Evolutionary conservation across 2,888 invertebrate species (phyloP).

Genomic region (Mycalesis mineus): DNA sequence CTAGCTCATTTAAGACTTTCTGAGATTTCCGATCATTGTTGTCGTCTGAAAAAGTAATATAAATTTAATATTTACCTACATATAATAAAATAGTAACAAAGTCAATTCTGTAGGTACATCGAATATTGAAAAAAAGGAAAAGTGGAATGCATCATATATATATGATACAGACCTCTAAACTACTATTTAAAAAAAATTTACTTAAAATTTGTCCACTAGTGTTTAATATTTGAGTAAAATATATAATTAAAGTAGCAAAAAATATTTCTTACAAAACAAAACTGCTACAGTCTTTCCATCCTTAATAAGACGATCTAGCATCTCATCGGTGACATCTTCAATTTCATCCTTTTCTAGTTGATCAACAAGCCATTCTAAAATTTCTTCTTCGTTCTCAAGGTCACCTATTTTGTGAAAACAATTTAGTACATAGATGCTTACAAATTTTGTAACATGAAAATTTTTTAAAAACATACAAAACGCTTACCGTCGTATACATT

Average conservation of each 20-base stretch:
- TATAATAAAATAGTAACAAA: neutral
- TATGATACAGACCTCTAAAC: no score
- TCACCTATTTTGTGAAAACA: slow-evolving; percentile 75
- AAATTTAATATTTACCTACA: no score
- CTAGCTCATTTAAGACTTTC: slow-evolving; percentile 89
- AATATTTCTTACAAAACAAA: slow-evolving; percentile 86
- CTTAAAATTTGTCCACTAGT: no score
- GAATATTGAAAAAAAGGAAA: no score
- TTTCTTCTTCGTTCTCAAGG: slow-evolving; percentile 91
- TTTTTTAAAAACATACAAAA: neutral
- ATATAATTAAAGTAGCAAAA: neutral
- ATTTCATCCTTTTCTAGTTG: slow-evolving; percentile 95
- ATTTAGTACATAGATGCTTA: neutral
- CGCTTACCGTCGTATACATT: slow-evolving; percentile 90
- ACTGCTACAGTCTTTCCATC: slow-evolving; percentile 94
- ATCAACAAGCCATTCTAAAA: slow-evolving; percentile 90
- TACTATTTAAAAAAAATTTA: no score
- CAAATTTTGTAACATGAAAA: no score
- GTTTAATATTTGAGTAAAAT: neutral
- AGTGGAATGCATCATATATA: no score
- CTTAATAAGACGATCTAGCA: slow-evolving; percentile 92
- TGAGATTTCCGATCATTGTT: slow-evolving; percentile 93
- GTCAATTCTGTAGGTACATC: no score
- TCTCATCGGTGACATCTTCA: slow-evolving; percentile 96
- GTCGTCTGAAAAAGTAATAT: slow-evolving; percentile 81